phyloP scores from a whole-genome alignment of 2,888 invertebrate genomes.

The Neoascia interrupta region DNA sequence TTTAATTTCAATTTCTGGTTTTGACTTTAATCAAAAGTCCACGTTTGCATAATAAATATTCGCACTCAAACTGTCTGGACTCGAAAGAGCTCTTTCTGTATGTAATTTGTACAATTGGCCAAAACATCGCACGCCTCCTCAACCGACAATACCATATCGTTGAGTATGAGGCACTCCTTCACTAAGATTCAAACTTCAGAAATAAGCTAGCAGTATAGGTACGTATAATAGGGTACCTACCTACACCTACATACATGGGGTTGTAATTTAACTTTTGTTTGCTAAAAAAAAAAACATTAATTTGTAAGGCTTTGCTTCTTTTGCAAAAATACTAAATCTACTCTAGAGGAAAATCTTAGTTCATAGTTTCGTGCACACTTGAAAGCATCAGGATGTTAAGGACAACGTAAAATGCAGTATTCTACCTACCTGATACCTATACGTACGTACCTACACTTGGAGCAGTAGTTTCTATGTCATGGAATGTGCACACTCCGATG shows the following conservation, averaged over 20 bases:
- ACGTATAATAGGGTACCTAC: background rate
- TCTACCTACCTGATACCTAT: too few relatives aligned
- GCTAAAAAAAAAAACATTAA: too few relatives aligned
- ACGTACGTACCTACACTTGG: too few relatives aligned
- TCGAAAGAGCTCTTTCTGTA: conserved; percentile 1
- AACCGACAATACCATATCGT: background rate
- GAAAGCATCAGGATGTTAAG: conserved; percentile 25
- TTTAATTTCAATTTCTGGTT: conserved; percentile 61
- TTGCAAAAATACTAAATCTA: background rate
- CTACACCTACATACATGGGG: background rate
- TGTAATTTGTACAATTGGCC: conserved; percentile 38
- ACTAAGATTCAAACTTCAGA: background rate
- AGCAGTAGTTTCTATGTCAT: conserved; percentile 8
- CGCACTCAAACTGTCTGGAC: conserved; percentile 36
- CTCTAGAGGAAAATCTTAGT: background rate
- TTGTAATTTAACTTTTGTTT: conserved; percentile 2
- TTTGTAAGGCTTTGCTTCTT: conserved; percentile 14
- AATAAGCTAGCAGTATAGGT: background rate
- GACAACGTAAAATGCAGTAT: conserved; percentile 28
- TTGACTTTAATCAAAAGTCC: conserved; percentile 62
- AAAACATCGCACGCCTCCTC: conserved; percentile 17
- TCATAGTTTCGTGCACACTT: conserved; percentile 10
- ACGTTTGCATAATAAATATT: conserved; percentile 36
- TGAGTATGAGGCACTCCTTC: too few relatives aligned
- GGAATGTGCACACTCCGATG: conserved; percentile 11